phyloP scores from a whole-genome alignment of 2,888 invertebrate genomes.

The Epistrophe grossulariae region DNA sequence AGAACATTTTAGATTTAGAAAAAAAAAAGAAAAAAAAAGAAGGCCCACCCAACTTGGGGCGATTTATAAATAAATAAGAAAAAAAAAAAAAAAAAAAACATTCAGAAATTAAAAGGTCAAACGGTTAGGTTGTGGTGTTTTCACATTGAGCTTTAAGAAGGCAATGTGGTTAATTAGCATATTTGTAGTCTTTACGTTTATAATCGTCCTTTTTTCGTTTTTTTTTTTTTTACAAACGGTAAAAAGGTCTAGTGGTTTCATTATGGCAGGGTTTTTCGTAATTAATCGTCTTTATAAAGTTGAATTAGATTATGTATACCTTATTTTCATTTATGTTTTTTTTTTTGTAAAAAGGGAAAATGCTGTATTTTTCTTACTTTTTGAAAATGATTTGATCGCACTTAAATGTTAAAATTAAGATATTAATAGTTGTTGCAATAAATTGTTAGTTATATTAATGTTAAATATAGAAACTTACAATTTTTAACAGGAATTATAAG shows the following conservation, averaged over 20 bases:
- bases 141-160: constrained; percentile 52
- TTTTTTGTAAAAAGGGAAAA: neutral
- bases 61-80: constrained; percentile 16
- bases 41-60: neutral
- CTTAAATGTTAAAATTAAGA: neutral
- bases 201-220: neutral
- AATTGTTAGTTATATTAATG: neutral
- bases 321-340: neutral
- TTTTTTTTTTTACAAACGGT: neutral
- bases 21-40: neutral
- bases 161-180: constrained; percentile 73
- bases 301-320: constrained; percentile 40
- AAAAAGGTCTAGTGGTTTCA: constrained; percentile 50
- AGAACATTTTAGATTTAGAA: constrained; percentile 1
- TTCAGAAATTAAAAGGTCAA: constrained; percentile 35
- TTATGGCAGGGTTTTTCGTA: constrained; percentile 33
- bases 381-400: neutral
- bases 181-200: constrained; percentile 58
- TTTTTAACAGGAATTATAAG: neutral
- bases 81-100: neutral
- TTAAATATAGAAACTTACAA: neutral
- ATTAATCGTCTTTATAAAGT: constrained; percentile 67
- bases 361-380: neutral
- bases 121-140: constrained; percentile 9
- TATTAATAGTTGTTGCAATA: neutral